Evolutionary conservation across 2,113 vertebrate species (phyloP).

Genomic region (Apistogramma diplotaenia): DNA sequence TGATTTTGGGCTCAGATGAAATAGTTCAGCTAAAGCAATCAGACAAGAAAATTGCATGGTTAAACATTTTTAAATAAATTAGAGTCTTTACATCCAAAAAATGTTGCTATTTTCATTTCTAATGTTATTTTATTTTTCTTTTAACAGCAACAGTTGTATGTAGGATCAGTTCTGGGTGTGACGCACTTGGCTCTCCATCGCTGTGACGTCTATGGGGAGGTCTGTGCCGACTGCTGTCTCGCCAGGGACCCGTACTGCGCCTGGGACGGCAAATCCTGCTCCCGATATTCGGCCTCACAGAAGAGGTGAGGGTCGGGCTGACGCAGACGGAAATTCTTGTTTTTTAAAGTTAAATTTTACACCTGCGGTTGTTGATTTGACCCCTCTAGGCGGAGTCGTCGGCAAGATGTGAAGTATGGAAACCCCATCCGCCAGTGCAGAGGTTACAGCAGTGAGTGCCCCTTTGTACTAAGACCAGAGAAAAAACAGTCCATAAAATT

Average conservation of each 20-base stretch:
- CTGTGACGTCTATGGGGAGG: slow-evolving; percentile 92
- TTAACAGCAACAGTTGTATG: slow-evolving; percentile 95
- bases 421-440: slow-evolving; percentile 85
- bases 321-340: neutral
- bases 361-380: slow-evolving; percentile 41
- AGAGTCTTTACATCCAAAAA: neutral
- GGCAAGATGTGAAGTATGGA: slow-evolving; percentile 85
- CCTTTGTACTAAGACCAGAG: neutral
- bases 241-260: slow-evolving; percentile 96
- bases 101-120: neutral
- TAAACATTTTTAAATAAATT: neutral
- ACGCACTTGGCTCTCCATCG: slow-evolving; percentile 95
- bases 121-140: neutral
- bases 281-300: slow-evolving; percentile 92
- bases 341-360: slow-evolving; percentile 14
- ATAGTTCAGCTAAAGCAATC: neutral
- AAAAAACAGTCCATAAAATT: neutral
- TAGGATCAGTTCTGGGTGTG: slow-evolving; percentile 88
- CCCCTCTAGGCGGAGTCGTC: slow-evolving; percentile 78
- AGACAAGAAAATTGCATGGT: too few relatives aligned
- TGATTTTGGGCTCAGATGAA: neutral
- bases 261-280: slow-evolving; percentile 96
- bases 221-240: slow-evolving; percentile 95
- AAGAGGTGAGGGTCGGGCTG: slow-evolving; percentile 84
- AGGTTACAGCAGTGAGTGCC: slow-evolving; percentile 80